phyloP scores from a whole-genome alignment of 2,797 vertebrate species.

The Micromesistius poutassou region DNA sequence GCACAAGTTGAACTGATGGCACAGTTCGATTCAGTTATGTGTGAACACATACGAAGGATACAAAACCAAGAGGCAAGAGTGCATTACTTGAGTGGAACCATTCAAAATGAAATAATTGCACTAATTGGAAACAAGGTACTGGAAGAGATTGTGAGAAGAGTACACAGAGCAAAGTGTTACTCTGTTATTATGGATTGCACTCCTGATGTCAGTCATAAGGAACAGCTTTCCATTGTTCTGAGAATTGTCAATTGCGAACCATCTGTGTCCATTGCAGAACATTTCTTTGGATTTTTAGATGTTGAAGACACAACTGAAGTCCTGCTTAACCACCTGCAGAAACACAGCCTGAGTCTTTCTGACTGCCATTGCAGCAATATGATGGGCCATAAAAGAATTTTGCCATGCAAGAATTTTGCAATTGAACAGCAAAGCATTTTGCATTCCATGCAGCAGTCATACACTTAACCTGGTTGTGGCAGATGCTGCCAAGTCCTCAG shows the following conservation, averaged over 20 bases:
- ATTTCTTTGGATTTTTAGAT: not conserved
- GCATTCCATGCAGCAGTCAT: constrained; percentile 30
- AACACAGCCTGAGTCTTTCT: not conserved
- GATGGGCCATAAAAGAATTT: constrained; percentile 32
- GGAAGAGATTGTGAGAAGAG: not conserved
- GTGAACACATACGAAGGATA: not conserved
- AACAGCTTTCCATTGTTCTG: not conserved
- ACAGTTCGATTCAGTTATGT: not conserved
- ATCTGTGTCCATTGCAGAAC: not conserved
- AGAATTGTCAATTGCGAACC: not conserved
- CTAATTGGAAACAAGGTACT: not conserved
- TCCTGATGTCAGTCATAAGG: not conserved
- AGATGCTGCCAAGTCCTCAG: constrained; percentile 35
- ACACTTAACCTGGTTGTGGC: constrained; percentile 33
- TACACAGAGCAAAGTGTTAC: not conserved
- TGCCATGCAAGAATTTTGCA: constrained; percentile 33
- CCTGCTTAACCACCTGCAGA: not conserved
- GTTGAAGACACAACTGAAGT: not conserved
- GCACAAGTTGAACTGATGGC: not conserved
- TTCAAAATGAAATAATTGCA: not conserved
- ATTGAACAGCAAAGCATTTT: constrained; percentile 26
- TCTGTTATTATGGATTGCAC: not conserved
- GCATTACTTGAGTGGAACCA: not conserved
- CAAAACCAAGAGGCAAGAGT: not conserved
- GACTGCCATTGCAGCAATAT: constrained; percentile 37